Conservation (phyloP, 2,113 vertebrate genomes). For the Pterocles orientalis region DNA sequence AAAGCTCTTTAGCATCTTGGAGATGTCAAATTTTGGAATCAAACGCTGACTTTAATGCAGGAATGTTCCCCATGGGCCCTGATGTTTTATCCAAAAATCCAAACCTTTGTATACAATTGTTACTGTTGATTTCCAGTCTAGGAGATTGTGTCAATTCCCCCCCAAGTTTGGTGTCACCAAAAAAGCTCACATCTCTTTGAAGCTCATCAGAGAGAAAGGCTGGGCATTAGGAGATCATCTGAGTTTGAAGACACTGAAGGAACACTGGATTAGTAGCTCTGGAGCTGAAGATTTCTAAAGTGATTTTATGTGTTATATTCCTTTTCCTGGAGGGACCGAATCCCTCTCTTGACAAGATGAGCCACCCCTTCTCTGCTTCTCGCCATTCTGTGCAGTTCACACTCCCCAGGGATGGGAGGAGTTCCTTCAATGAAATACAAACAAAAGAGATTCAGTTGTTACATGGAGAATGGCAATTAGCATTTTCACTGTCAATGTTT, state of each 20-base stretch:
- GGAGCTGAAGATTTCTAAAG: not conserved
- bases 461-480: not conserved
- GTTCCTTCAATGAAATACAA: slow-evolving; percentile 11
- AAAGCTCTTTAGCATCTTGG: slow-evolving; percentile 45
- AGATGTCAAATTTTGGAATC: slow-evolving; percentile 48
- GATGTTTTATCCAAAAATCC: slow-evolving; percentile 25
- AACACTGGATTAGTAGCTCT: not conserved
- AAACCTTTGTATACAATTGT: slow-evolving; percentile 20
- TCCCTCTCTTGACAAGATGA: not conserved
- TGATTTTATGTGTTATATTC: not conserved
- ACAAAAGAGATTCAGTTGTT: slow-evolving; percentile 1
- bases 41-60: not conserved
- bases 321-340: not conserved
- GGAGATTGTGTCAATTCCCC: not conserved
- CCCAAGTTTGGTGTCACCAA: not conserved
- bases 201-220: not conserved
- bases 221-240: not conserved
- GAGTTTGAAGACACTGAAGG: not conserved
- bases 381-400: not conserved
- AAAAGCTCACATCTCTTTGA: not conserved
- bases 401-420: not conserved
- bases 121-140: slow-evolving; percentile 14
- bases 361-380: not conserved
- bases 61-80: not conserved
- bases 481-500: not conserved